A percentile compares a stretch with the other conserved stretches of the same genome.
These are phyloP conservation scores for Mugil cephalus DNA, from an alignment of 2,113 vertebrate genomes.

Conservation along the genomic window DNA sequence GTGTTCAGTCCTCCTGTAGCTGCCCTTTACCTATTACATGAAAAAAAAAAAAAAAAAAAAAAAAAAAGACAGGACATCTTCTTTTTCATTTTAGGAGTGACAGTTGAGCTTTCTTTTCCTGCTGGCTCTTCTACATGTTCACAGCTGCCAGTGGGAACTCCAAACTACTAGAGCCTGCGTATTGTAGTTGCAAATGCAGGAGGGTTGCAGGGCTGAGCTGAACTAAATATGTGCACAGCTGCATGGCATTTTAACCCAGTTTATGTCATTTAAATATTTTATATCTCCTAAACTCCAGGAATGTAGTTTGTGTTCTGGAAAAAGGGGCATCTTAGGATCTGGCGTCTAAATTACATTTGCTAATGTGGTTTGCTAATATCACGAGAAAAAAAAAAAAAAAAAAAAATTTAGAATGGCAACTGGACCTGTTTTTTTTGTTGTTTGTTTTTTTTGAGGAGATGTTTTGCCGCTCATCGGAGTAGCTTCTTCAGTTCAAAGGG, in stretches of 20 bases:
- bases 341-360: constrained; percentile 13
- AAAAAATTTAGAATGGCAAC: no score
- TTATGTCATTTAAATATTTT: constrained; percentile 78
- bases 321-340: constrained; percentile 11
- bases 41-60: background rate
- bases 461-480: no score
- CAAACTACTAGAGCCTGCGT: constrained; percentile 54
- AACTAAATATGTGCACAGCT: constrained; percentile 64
- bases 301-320: constrained; percentile 42
- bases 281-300: constrained; percentile 68
- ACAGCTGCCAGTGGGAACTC: constrained; percentile 47
- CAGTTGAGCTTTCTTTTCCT: constrained; percentile 14
- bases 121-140: background rate
- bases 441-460: no score
- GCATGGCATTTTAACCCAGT: constrained; percentile 75
- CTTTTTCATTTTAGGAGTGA: background rate
- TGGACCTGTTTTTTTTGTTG: no score
- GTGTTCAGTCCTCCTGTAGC: constrained; percentile 25
- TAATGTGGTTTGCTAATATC: constrained; percentile 11
- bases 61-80: constrained; percentile 18
- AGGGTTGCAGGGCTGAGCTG: constrained; percentile 48
- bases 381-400: no score
- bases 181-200: constrained; percentile 48
- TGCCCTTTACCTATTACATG: constrained; percentile 4
- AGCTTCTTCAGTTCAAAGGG: no score